Evolutionary conservation across 2,888 invertebrate genomes (phyloP), one percentile per base, ranked within the genome.

Genomic region (Nesidiocoris tenuis): DNA sequence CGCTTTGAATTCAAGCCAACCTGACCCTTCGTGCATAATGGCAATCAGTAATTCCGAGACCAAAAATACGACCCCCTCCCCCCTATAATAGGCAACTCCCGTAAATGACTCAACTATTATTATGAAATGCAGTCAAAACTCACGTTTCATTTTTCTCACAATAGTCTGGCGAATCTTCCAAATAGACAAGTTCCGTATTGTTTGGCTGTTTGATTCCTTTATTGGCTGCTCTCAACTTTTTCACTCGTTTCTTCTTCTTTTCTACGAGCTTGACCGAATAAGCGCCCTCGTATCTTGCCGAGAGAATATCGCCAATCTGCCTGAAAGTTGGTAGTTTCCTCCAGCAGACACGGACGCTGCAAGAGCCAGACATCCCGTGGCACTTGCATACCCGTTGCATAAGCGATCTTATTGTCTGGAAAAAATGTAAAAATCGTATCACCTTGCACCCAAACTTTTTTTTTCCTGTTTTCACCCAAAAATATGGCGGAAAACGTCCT

Each of bases 311-410:
- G 0, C 94, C 95, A 2, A 95, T 91, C 78, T 87, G 83, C 24
- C 92, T 85, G 82, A 96, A 91, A 57, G 90, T 87, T 2, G 92
- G 91, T 81, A 96, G 85, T 77, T 91, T 90, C 79, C 94, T 87
- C 96, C 96, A 96, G 84, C 96, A 96, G 5, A 95, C 94, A 65
- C 93, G 88, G 79, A 94, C 90, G 59, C 94, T 93, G 84, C 96
- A 96, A 1, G 95, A 95, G 0, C 95, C 95, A 0, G 95, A 95
- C 87, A 96, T 94, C 22, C 96, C 95, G 83, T 96, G 95, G 82
- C 96, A 96, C 83, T 96, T 96, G 87, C 96, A 96, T 19, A 93
- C 90, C 59, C 93, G 88, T 82, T 94, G 91, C 92, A 95, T 93
- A 77, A 78, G 70, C 1, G 80, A 80, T 55, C 80, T 63, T 23